Conservation (phyloP, 2,797 vertebrate species). For the Natrix natrix region DNA sequence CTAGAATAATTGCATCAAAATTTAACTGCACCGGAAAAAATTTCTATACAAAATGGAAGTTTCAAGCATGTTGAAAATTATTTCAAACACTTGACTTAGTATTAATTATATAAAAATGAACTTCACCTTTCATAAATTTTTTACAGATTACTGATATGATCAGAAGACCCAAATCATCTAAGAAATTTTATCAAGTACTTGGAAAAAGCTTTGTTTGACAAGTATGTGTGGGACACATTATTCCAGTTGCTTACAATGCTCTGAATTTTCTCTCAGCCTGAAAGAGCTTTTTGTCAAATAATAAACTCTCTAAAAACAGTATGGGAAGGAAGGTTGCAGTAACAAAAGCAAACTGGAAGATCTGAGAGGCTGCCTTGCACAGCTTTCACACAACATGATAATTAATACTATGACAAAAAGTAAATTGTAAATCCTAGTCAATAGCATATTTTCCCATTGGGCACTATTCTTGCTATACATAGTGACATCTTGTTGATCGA, state of each 20-base stretch:
- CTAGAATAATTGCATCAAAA: not conserved
- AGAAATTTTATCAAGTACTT: not conserved
- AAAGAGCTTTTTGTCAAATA: not conserved
- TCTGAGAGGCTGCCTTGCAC: not conserved
- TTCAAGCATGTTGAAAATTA: not conserved
- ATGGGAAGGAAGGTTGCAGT: not conserved
- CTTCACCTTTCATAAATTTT: not conserved
- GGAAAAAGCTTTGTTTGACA: not conserved
- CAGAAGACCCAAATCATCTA: not conserved
- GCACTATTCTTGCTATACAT: not conserved
- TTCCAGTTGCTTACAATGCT: not conserved
- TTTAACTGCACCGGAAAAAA: not conserved
- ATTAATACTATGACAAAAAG: not conserved
- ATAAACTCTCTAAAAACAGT: not conserved
- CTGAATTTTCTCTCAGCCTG: not conserved
- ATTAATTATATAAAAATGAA: not conserved
- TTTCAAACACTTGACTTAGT: not conserved
- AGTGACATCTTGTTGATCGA: not conserved
- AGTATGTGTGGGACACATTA: not conserved
- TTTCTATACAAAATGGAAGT: not conserved
- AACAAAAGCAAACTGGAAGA: not conserved
- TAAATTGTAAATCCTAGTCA: not conserved
- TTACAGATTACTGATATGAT: not conserved
- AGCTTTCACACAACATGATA: not conserved
- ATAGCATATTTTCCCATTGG: not conserved